A percentile compares a stretch with the other conserved stretches of the same genome.
Evolutionary conservation across 2,113 vertebrate species (phyloP).

Genomic region (Trematocara nigrifrons): DNA sequence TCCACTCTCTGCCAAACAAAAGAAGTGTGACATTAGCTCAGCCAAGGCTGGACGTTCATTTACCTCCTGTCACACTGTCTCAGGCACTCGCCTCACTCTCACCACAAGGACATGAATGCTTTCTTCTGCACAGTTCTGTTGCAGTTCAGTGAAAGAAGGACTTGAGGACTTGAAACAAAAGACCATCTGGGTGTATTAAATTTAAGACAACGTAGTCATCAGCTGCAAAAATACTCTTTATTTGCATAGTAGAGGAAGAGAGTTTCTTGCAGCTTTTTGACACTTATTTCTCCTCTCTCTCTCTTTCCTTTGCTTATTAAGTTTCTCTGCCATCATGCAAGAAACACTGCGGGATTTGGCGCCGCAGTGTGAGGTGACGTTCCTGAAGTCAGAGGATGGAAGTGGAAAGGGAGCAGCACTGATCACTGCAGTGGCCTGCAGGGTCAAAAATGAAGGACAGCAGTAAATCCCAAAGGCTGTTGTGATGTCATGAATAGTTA

Average conservation of each 20-base stretch:
- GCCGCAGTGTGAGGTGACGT: slow-evolving; percentile 85
- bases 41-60: background rate
- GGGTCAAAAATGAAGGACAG: slow-evolving; percentile 65
- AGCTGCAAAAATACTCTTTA: fast-evolving
- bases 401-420: slow-evolving; percentile 95
- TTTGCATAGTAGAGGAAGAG: background rate
- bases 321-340: slow-evolving; percentile 86
- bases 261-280: background rate
- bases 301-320: slow-evolving; percentile 28
- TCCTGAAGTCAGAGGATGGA: slow-evolving; percentile 91
- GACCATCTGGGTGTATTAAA: fast-evolving
- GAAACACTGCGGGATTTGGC: slow-evolving; percentile 84
- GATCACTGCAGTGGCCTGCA: slow-evolving; percentile 91
- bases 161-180: background rate
- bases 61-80: background rate
- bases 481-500: background rate
- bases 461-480: slow-evolving; percentile 21
- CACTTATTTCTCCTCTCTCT: background rate
- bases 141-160: background rate
- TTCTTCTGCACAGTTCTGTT: background rate
- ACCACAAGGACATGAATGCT: fast-evolving
- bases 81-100: background rate
- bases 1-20: background rate
- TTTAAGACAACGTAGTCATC: background rate
- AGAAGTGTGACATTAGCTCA: background rate